Evolutionary conservation across 2,113 vertebrate genomes (phyloP), one percentile per base, ranked within the genome.

Genomic region (Limnothrissa miodon): DNA sequence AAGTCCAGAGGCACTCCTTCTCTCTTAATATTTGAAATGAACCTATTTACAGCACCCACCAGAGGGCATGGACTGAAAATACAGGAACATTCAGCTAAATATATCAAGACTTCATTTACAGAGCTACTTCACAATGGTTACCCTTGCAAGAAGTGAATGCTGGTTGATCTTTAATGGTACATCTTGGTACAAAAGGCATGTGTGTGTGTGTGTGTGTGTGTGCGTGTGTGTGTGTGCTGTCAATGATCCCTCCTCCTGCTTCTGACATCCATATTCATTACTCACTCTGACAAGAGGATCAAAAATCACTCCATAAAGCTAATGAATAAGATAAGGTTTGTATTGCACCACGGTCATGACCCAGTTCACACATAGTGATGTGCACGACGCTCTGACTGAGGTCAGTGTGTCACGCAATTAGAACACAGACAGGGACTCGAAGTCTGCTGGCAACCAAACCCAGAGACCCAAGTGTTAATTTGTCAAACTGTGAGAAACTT

Each of bases 291-390:
- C 17, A 53, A 5, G 7, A 29, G 56, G 19, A 56, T 56, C 53
- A n/a, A 62, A 59, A 25, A 1, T 8, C 56, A 62, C 79, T 86
- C 83, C 83, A 83, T 79, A 79, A 83, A 83, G 85, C 79, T 86
- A 83, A 80, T 83, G 82, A 70, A 42, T 3, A 29, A 83, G 85
- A 86, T 86, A 86, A 86, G 80, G 51, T 59, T 44, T 83, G 83
- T 83, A 80, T 81, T 45, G 81, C 39, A 23, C 56, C 10, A 25
- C n/a, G 25, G 25, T 7, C 56, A 62, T 25, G 23, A 62, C 56
- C 56, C 29, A n/a, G 7, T 25, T 62, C 56, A 29, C 56, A 23
- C 51, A 53, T 53, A 2, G 46, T 48, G n/a, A 62, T 25, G n/a
- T 62, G 56, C 1, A n/a, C 8, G 53, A 4, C 19, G 3, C 53